A percentile compares a stretch with the other conserved stretches of the same genome.
Evolutionary conservation across 64 coral and sea anemone genomes (phyloP).

Genomic region (Porites lutea): DNA sequence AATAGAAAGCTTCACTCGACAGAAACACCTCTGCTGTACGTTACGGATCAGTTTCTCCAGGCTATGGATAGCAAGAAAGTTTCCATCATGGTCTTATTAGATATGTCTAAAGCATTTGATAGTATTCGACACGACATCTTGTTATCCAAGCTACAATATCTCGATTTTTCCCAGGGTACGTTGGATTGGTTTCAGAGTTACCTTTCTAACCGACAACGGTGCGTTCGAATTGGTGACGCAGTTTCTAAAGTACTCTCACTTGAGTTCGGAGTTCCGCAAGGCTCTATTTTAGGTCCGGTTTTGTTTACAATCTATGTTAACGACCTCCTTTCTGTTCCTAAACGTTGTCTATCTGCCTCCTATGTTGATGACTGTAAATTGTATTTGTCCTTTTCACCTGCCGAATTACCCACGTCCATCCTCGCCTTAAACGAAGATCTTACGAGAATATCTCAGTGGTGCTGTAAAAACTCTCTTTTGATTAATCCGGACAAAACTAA

Average conservation of each 20-base stretch:
- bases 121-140: not conserved
- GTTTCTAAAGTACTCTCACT: not conserved
- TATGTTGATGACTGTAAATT: constrained; percentile 27
- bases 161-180: not conserved
- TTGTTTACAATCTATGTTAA: constrained; percentile 9
- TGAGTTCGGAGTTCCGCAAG: not conserved
- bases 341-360: constrained; percentile 11
- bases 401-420: not conserved
- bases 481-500: constrained; percentile 26
- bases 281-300: constrained; percentile 10
- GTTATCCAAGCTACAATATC: constrained; percentile 11
- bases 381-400: constrained; percentile 21
- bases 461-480: constrained; percentile 25
- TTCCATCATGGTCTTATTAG: no score
- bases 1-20: not conserved
- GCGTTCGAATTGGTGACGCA: not conserved
- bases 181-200: not conserved
- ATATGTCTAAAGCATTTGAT: no score
- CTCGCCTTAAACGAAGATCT: constrained; percentile 1
- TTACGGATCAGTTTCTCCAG: constrained; percentile 26
- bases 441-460: constrained; percentile 12
- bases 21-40: constrained; percentile 24
- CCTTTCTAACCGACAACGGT: not conserved
- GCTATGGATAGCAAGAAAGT: constrained; percentile 25
- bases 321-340: constrained; percentile 12